Base-by-base conservation (phyloP, 2,888 invertebrate species). In the Galerucella pusilla region DNA sequence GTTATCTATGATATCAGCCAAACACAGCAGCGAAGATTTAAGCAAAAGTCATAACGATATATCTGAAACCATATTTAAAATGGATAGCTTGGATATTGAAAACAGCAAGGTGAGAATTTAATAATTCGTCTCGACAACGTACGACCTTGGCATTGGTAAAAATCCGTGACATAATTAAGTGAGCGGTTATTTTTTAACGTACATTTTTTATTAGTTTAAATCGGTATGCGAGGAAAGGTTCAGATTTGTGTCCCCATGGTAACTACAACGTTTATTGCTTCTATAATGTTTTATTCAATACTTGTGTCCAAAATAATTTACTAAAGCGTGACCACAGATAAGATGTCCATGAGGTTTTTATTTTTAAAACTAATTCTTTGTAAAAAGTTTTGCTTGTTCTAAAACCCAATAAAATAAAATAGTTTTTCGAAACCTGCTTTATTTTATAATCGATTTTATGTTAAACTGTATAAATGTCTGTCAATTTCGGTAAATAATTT, bases 51-150 rank as follows among this genome's bases (percentile, higher is more conserved):
- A 84, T 72, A 85, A 84, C 76, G 87, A 87, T 76, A 83, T 86
- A 49, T 87, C 87, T 0, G 93, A 93, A 68, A 92, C 92, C 46
- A 89, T 93, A 76, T 93, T 93, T 82, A 91, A 92, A 83, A 93
- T 93, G 93, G 91, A 91, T 75, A 92, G 91, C 71, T 87, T 93
- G 28, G 92, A 92, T 71, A 85, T 85, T 25, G 89, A 88, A 77
- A 85, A 83, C 4, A 85, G 80, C 69, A 83, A 80, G 75, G 76
- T 76, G 28, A 75, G 63, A 67, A 25, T 2, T 20, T 68, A 14
- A 12, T 46, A 68, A 20, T 20, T 20, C 12, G 46, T 65, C 20
- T 65, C 20, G 46, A 65, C 46, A 11, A 20, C 16, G 45, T 20
- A 11, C n/a, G 12, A 45, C 46, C 64, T 65, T 49, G 64, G 64